Conservation (phyloP, 2,888 invertebrate species). For the Chymomyza caudatula region DNA sequence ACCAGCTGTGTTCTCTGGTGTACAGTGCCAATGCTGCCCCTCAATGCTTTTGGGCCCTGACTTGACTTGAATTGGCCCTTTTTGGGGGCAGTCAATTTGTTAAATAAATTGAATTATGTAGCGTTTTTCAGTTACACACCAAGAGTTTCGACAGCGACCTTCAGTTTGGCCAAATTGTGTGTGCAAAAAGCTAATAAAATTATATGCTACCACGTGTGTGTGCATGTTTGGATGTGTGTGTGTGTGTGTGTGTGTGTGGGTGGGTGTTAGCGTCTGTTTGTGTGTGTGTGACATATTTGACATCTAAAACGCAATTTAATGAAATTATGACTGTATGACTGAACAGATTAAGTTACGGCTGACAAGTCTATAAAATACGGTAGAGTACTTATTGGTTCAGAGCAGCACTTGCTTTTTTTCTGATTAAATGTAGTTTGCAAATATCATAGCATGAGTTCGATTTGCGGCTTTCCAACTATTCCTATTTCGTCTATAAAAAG, state of each 20-base stretch:
- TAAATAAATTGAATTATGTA: conserved; percentile 67
- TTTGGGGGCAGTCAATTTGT: conserved; percentile 59
- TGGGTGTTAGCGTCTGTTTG: background rate
- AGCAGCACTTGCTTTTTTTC: background rate
- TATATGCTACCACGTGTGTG: background rate
- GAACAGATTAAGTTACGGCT: background rate
- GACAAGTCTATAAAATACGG: background rate
- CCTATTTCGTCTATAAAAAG: too few relatives aligned
- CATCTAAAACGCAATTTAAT: conserved; percentile 30
- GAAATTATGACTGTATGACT: conserved; percentile 20
- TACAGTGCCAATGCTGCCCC: too few relatives aligned
- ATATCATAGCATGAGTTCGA: too few relatives aligned
- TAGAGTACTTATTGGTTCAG: background rate
- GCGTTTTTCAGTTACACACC: conserved; percentile 14
- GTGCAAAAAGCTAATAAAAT: background rate
- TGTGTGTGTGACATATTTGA: background rate
- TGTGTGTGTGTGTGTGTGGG: conserved; percentile 15
- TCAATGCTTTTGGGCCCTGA: background rate
- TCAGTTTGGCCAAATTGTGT: background rate
- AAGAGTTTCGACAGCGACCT: background rate
- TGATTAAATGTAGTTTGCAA: too few relatives aligned
- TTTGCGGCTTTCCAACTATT: too few relatives aligned
- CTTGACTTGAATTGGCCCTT: background rate
- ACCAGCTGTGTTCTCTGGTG: background rate
- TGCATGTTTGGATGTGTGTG: background rate